Conservation (phyloP, 2,797 vertebrate species). For the Gymnocypris eckloni region DNA sequence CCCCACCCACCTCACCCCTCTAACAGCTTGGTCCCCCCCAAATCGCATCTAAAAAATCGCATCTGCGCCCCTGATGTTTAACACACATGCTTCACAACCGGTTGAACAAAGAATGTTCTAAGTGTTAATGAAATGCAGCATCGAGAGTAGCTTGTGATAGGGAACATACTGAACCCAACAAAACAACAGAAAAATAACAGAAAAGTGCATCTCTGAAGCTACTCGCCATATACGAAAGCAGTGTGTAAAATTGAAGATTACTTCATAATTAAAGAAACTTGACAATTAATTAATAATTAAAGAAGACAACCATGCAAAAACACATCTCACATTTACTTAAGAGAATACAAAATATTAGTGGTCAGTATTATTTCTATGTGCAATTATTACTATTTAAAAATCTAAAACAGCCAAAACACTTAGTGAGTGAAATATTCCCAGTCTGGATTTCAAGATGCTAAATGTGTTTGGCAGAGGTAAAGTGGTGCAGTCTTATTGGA, state of each 20-base stretch:
- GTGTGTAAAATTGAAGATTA: neutral
- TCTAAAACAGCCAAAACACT: neutral
- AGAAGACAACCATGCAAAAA: neutral
- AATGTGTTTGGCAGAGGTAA: neutral
- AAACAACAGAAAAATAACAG: constrained; percentile 6
- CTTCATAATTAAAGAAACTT: neutral
- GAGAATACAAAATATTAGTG: neutral
- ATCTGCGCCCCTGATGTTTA: neutral
- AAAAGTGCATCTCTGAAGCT: neutral
- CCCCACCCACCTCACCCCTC: too few species aligned
- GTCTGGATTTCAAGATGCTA: neutral
- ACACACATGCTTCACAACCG: neutral
- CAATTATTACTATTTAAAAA: neutral
- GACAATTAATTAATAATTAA: neutral
- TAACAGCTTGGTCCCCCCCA: too few species aligned
- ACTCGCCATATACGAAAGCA: neutral
- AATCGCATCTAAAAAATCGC: too few species aligned
- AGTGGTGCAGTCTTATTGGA: neutral
- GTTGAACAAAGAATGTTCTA: too few species aligned
- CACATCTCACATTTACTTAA: neutral
- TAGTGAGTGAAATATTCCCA: neutral
- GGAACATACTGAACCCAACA: neutral
- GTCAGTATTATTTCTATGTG: neutral
- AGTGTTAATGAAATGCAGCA: too few species aligned
- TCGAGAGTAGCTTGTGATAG: neutral